phyloP scores from a whole-genome alignment of 2,888 invertebrate species.

The Drosophila vallismaia region DNA sequence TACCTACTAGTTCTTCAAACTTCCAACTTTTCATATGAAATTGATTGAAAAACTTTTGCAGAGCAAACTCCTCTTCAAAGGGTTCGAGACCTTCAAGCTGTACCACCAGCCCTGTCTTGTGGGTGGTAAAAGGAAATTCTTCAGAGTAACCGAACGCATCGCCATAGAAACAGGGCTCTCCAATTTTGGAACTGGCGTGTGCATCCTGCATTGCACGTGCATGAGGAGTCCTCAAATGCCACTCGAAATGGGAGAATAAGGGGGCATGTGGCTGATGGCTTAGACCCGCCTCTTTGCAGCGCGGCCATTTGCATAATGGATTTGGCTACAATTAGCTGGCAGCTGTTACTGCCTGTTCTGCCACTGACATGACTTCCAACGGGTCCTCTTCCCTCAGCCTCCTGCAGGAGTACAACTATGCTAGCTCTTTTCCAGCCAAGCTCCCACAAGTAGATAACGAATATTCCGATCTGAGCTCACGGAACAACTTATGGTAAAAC shows the following conservation, averaged over 20 bases:
- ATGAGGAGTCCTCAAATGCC: conserved; percentile 21
- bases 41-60: conserved; percentile 75
- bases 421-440: background rate
- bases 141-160: conserved; percentile 17
- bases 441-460: background rate
- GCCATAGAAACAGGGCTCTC: conserved; percentile 32
- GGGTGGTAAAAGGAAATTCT: conserved; percentile 25
- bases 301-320: conserved; percentile 57
- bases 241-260: background rate
- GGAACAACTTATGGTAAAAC: background rate
- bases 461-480: no score
- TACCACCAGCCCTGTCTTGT: background rate
- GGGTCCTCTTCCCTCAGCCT: conserved; percentile 2
- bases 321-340: conserved; percentile 56
- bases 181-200: conserved; percentile 19
- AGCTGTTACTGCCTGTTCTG: conserved; percentile 29
- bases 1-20: background rate
- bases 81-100: conserved; percentile 15
- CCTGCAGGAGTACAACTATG: background rate
- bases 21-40: conserved; percentile 68
- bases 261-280: no score
- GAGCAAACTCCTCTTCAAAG: conserved; percentile 22
- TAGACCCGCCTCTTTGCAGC: background rate
- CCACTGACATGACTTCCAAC: conserved; percentile 36
- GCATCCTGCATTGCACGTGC: conserved; percentile 27